Evolutionary conservation across 64 coral and sea anemone genomes (phyloP).

Genomic region (Montipora capricornis): DNA sequence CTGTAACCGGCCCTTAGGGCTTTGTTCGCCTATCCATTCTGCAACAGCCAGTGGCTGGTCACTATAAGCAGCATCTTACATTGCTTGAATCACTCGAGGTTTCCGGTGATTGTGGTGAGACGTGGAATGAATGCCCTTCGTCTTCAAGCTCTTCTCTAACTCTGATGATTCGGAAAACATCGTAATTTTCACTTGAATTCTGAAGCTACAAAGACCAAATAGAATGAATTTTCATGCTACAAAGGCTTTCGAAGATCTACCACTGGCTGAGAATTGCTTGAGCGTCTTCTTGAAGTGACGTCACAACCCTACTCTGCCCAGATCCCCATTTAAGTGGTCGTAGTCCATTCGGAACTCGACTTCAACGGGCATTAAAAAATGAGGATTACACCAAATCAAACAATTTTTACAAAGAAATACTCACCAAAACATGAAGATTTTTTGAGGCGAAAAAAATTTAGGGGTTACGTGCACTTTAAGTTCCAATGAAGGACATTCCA

Average conservation of each 20-base stretch:
- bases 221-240: not conserved
- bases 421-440: not conserved
- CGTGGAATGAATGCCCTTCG: not conserved
- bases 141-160: too few species aligned
- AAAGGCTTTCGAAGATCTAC: not conserved
- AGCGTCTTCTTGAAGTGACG: not conserved
- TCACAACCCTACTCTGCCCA: not conserved
- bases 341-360: not conserved
- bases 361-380: slow-evolving; percentile 23
- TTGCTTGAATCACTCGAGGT: not conserved
- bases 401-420: not conserved
- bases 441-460: slow-evolving; percentile 1
- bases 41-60: not conserved
- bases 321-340: not conserved
- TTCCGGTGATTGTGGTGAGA: not conserved
- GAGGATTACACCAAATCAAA: slow-evolving; percentile 31
- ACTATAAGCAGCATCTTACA: not conserved
- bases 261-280: too few species aligned
- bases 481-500: too few species aligned
- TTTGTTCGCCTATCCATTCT: not conserved
- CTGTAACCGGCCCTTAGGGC: not conserved
- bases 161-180: too few species aligned
- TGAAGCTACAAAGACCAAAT: not conserved
- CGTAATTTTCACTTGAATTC: too few species aligned
- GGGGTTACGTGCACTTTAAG: slow-evolving; percentile 28